Evolutionary conservation across 2,113 vertebrate species (phyloP).

Genomic region (Zosterops pallidus): DNA sequence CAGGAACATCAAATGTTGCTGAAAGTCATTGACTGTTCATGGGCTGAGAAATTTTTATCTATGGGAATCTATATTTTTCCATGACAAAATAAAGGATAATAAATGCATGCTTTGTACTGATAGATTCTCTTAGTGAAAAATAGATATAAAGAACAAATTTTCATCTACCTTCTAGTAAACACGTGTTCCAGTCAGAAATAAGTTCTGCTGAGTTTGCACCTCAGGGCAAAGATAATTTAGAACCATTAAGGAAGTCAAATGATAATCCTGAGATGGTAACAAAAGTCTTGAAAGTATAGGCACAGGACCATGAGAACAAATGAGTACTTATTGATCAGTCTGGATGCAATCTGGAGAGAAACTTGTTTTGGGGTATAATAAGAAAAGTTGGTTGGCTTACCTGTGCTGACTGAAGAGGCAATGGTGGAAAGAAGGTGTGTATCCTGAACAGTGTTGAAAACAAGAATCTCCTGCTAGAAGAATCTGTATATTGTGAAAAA

Average conservation of each 20-base stretch:
- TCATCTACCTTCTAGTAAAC: background rate
- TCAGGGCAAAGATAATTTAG: background rate
- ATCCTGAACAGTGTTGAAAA: background rate
- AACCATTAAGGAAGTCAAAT: background rate
- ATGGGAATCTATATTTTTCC: background rate
- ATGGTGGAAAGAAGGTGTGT: accelerated
- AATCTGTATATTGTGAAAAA: background rate
- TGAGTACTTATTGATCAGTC: background rate
- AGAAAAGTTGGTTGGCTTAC: background rate
- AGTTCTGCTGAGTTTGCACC: background rate
- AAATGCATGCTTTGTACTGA: background rate
- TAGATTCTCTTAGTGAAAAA: background rate
- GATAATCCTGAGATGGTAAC: background rate
- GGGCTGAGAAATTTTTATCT: background rate
- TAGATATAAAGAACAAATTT: background rate
- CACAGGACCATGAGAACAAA: background rate
- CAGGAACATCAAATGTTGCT: background rate
- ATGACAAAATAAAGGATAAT: background rate
- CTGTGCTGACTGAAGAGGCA: background rate
- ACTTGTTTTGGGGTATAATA: background rate
- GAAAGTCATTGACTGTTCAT: background rate
- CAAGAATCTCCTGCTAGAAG: background rate
- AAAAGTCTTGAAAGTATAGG: background rate
- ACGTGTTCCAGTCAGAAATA: background rate
- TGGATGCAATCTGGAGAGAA: background rate